Percentiles rank a stretch among this genome's conserved stretches.
phyloP scores from a whole-genome alignment of 1,140 invertebrate species.

The Plodia interpunctella region DNA sequence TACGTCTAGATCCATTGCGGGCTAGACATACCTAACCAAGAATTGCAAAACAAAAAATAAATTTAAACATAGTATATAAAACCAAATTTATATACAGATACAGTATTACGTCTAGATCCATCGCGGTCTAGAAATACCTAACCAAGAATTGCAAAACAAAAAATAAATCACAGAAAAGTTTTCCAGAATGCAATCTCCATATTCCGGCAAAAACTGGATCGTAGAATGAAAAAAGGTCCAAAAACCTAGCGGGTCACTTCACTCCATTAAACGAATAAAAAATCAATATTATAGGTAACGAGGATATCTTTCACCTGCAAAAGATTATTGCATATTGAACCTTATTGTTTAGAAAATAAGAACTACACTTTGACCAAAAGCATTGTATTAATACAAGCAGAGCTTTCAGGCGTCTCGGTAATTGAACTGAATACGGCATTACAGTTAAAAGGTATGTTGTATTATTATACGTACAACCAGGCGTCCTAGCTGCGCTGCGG shows the following conservation, averaged over 20 bases:
- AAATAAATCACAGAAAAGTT: no score
- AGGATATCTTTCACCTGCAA: neutral
- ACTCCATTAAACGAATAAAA: constrained; percentile 36
- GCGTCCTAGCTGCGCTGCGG: no score
- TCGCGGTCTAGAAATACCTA: no score
- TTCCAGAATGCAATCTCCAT: no score
- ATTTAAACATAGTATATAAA: no score
- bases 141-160: no score
- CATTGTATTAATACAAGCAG: constrained; percentile 6
- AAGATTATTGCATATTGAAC: constrained; percentile 1
- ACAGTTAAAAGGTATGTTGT: constrained; percentile 7
- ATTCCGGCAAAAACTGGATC: constrained; percentile 9
- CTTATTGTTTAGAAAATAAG: neutral
- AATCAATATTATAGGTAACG: constrained; percentile 37
- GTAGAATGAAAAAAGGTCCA: constrained; percentile 11
- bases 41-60: no score
- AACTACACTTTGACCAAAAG: neutral
- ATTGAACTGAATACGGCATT: constrained; percentile 16
- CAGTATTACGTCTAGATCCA: no score
- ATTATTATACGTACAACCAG: constrained; percentile 9
- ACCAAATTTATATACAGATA: no score
- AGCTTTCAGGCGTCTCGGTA: constrained; percentile 18
- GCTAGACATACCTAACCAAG: no score
- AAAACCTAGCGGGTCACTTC: constrained; percentile 34
- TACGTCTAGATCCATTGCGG: no score